Base-by-base conservation (phyloP, 2,797 vertebrate genomes). In the Gallinago nigripennis region DNA sequence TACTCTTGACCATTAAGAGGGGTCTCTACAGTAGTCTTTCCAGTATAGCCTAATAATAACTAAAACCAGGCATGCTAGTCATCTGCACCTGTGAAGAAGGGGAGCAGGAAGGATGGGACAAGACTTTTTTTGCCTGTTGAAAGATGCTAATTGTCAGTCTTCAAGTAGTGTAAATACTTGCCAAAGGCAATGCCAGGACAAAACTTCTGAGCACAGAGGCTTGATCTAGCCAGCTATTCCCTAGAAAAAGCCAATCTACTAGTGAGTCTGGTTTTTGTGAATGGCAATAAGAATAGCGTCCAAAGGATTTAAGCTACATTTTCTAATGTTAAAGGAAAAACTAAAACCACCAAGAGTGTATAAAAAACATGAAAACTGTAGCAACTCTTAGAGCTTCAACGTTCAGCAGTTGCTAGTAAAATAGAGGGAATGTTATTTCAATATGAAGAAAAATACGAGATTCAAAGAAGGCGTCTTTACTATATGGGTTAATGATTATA, bases 161-260 rank as follows among this genome's bases (percentile, higher is more conserved):
- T 57, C 31, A 81, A 57, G 8, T 23, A 54, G 9, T 51, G 11
- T 58, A 64, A 56, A 46, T 81, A 46, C 14, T 81, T 39, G 21
- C 35, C 0, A 0, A 41, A 33, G 37, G 28, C 37, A 43, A 12
- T 46, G 43, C 41, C 0, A 0, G 45, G 37, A 54, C 21, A 51
- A 31, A 80, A 65, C 13, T 35, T 48, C 25, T 25, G 30, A 77
- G 13, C 2, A 4, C 3, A n/a, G 61, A 58, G 41, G 27, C 19
- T 82, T 70, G n/a, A 73, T 88, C 35, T 58, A 85, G 43, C 11
- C n/a, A 35, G 35, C 31, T 61, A 6, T 56, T 88, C 35, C 39
- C 25, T 8, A 6, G 17, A n/a, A 82, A 48, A 86, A 56, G 7
- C 8, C 24, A 27, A 2, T 79, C 12, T 64, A 3, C n/a, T 53